Percentiles rank a stretch among this genome's conserved stretches.
Conservation (phyloP, 2,888 invertebrate genomes). For the Drosophila putrida region DNA sequence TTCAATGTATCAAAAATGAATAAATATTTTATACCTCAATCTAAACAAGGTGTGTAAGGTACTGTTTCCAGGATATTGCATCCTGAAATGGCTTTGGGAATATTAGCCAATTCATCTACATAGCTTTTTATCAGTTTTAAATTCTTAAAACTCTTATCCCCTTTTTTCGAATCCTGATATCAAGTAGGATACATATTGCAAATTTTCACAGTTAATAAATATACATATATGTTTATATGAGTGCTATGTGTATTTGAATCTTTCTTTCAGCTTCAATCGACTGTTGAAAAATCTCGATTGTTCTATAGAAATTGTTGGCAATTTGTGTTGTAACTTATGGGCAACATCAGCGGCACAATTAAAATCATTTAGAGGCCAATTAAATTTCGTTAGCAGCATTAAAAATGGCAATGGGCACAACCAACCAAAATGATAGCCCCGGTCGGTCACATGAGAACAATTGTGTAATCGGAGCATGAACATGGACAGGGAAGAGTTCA, state of each 20-base stretch:
- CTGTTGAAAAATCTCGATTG: slow-evolving; percentile 26
- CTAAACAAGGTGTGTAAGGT: no score
- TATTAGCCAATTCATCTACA: no score
- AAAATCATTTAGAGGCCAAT: slow-evolving; percentile 82
- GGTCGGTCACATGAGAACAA: slow-evolving; percentile 79
- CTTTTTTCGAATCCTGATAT: no score
- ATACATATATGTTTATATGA: no score
- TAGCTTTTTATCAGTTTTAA: no score
- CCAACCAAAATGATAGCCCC: slow-evolving; percentile 42
- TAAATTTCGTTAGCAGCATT: slow-evolving; percentile 80
- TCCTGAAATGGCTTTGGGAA: no score
- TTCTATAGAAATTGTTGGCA: slow-evolving; percentile 45
- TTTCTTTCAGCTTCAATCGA: slow-evolving; percentile 24
- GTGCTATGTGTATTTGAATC: slow-evolving; percentile 6
- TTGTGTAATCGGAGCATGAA: slow-evolving; percentile 54
- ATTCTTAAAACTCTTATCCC: no score
- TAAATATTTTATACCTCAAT: no score
- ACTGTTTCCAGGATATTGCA: no score
- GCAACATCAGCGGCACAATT: slow-evolving; percentile 79
- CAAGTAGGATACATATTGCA: no score
- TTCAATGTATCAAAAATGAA: no score
- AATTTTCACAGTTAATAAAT: no score
- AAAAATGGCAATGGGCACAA: slow-evolving; percentile 60
- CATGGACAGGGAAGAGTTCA: background rate
- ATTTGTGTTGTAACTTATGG: slow-evolving; percentile 74